Evolutionary conservation across 2,888 invertebrate species (phyloP).

Genomic region (Mellilla xanthometata): DNA sequence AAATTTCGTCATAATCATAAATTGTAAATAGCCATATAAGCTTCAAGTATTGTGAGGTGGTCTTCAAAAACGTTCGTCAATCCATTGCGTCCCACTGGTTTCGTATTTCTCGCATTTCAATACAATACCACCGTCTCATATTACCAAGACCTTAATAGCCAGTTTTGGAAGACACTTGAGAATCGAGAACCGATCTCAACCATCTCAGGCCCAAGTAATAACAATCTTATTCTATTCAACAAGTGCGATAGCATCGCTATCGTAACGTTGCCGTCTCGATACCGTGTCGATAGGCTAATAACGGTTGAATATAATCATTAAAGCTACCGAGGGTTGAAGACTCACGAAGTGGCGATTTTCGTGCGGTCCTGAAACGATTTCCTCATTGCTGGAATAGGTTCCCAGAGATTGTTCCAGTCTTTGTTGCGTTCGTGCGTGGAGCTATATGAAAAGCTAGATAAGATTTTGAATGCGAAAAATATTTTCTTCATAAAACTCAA

Average conservation of each 20-base stretch:
- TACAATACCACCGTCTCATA: not conserved
- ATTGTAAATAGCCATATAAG: too few relatives aligned
- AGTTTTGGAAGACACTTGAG: slow-evolving; percentile 11
- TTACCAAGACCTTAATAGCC: slow-evolving; percentile 10
- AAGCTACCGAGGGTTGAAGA: slow-evolving; percentile 43
- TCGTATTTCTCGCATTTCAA: not conserved
- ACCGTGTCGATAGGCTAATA: slow-evolving; percentile 40
- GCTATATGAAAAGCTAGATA: not conserved
- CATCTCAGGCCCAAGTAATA: slow-evolving; percentile 17
- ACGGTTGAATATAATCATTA: slow-evolving; percentile 57
- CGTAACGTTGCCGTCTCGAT: slow-evolving; percentile 27
- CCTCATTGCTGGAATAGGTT: slow-evolving; percentile 72
- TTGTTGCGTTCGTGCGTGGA: slow-evolving; percentile 44
- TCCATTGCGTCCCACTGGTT: not conserved
- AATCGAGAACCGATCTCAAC: slow-evolving; percentile 6
- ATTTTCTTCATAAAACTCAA: too few relatives aligned
- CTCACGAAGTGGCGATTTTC: slow-evolving; percentile 71
- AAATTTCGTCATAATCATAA: too few relatives aligned
- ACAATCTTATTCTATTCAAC: slow-evolving; percentile 32
- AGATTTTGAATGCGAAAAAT: too few relatives aligned
- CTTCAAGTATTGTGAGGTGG: too few relatives aligned
- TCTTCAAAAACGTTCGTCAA: too few relatives aligned
- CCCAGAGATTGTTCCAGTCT: slow-evolving; percentile 64
- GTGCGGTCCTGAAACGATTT: slow-evolving; percentile 65
- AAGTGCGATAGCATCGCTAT: slow-evolving; percentile 27